Base-by-base conservation (phyloP, 2,113 vertebrate species). In the Cacatua alba region DNA sequence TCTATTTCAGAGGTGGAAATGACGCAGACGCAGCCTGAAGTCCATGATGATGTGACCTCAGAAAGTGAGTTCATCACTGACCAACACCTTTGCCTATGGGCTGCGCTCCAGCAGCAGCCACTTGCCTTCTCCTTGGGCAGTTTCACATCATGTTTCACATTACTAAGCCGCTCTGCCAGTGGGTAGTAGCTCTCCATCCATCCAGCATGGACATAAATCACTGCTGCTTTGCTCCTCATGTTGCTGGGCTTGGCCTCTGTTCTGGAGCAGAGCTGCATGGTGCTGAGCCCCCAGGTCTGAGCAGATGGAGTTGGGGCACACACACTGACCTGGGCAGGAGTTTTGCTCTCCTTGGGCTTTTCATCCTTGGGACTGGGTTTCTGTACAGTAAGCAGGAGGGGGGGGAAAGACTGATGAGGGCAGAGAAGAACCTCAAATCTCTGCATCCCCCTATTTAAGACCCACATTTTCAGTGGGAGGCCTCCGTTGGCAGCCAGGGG, bases 401-500 rank as follows among this genome's bases (percentile, higher is more conserved):
- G 16, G 17, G 6, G 2, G 6, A 43, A 70, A 48, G 6, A 13
- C 21, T 60, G 41, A 75, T 35, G 9, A 41, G 19, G 29, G 23
- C 33, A 84, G 24, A 70, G 39, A 11, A 49, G 28, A 49, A 39
- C 24, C 20, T 75, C 23, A 59, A 24, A 59, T 6, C 21, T 71
- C 75, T 68, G 17, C 85, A 82, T 33, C 43, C 17, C 15, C 26
- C n/a, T 9, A 7, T 13, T 17, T 37, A 33, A 57, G 62, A 75
- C 21, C 23, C 41, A 28, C 7, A 2, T 44, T 64, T 72, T 46
- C 1, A 3, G 4, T 23, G 33, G 13, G 28, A 88, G 7, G 7
- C 29, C 25, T 1, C 3, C 33, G 49, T 13, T 15, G 44, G 13
- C 51, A 78, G 81, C 46, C 0, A 0, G 2, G 15, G 25, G 8